These are phyloP conservation scores for Microtus montanus DNA, from an alignment of 2,113 vertebrate species.

Conservation along the genomic window DNA sequence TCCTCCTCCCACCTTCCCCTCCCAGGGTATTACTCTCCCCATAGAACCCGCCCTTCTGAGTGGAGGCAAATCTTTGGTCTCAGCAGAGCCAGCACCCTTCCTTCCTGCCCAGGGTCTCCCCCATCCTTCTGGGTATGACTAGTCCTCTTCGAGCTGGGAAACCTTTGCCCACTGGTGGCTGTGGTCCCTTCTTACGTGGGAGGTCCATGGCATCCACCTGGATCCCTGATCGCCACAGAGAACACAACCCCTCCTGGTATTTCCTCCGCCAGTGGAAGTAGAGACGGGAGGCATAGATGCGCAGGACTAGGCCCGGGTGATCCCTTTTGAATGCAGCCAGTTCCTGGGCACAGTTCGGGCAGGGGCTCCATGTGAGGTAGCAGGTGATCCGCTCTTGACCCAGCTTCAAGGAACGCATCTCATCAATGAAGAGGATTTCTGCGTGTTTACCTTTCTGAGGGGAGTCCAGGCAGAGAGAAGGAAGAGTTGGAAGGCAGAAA, in stretches of 20 bases:
- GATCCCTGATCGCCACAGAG: fast-evolving
- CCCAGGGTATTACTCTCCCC: neutral
- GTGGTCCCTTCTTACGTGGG: neutral
- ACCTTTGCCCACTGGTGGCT: neutral
- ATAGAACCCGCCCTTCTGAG: neutral
- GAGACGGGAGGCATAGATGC: constrained; percentile 10
- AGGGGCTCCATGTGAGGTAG: constrained; percentile 67
- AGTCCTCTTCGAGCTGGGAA: neutral
- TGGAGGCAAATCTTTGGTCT: neutral
- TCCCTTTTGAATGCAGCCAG: neutral
- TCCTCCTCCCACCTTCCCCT: neutral
- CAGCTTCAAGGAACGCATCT: neutral
- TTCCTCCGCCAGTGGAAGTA: neutral
- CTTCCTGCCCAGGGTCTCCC: neutral
- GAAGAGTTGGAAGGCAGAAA: neutral
- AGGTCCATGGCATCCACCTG: neutral
- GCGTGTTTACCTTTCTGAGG: constrained; percentile 4
- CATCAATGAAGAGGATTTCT: constrained; percentile 15
- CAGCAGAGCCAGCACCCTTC: neutral
- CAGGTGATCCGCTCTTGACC: neutral
- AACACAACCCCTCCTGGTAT: neutral
- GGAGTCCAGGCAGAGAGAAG: neutral
- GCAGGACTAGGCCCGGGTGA: neutral
- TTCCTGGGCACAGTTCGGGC: fast-evolving
- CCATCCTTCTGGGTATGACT: too few relatives aligned